Evolutionary conservation across 30 jellyfish, hydroid and myxozoan species (phyloP), one percentile per base, ranked within the genome.

Genomic region (Rhopilema esculentum): DNA sequence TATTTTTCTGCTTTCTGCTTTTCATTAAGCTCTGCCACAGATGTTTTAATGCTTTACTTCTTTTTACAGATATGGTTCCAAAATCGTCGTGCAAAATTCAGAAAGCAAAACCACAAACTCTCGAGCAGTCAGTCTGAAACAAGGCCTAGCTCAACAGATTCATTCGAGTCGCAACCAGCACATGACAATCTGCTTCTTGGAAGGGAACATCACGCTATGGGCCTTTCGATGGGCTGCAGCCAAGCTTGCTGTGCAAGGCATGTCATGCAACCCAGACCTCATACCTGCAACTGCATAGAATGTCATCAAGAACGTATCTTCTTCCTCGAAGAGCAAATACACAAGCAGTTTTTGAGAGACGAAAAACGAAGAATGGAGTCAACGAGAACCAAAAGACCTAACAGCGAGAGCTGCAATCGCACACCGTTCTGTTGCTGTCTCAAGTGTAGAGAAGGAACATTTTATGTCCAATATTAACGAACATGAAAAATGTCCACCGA

Each of bases 31-130:
- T n/a, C n/a, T n/a, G n/a, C n/a, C n/a, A n/a, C n/a, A n/a, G n/a
- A n/a, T n/a, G 50, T 69, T 24, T 2, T 28, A 27, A 12, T 8
- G 8, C 30, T 30, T 9, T 12, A 22, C 51, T 24, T 75, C 62
- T 78, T 50, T 20, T 73, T 19, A 18, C 71, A 85, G 94, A 62
- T 85, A 19, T 85, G 94, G 94, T 85, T 85, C 67, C 94, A 85
- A 63, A 85, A 85, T 51, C 88, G 94, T 0, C 94, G 94, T 30
- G 94, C 94, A 77, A 85, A 85, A 29, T 85, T 69, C 79, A 64
- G 94, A 64, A 85, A 85, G 67, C 94, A 85, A 48, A 26, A 77
- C 26, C 83, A 61, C 49, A 52, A 49, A 12, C 27, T 63, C 16
- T 15, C 33, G 62, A 26, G 25, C 77, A 69, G 1, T 12, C 83